A percentile compares a stretch with the other conserved stretches of the same genome.
Conservation (phyloP, 2,797 vertebrate species). For the Champsocephalus esox region DNA sequence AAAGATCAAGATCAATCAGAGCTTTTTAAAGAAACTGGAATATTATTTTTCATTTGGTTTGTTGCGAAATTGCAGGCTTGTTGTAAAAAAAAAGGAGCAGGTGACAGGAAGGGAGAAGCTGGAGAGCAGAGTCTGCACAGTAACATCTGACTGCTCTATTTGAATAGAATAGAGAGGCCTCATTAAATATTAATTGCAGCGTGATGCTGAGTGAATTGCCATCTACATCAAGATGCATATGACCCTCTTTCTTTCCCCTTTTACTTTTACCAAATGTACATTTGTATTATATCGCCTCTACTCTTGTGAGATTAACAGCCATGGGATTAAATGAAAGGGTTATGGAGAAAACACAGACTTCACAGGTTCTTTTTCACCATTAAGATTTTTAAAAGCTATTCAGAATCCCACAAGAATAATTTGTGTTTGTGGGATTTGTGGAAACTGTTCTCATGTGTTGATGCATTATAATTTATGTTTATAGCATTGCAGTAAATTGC, state of each 20-base stretch:
- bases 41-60: constrained; percentile 38
- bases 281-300: constrained; percentile 24
- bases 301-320: constrained; percentile 33
- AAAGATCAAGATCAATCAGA: constrained; percentile 23
- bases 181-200: constrained; percentile 85
- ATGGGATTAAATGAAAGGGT: constrained; percentile 39
- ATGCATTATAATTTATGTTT: neutral
- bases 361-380: constrained; percentile 8
- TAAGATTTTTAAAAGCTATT: neutral
- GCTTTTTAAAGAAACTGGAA: constrained; percentile 26
- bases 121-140: constrained; percentile 52
- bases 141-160: constrained; percentile 65
- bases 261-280: constrained; percentile 43
- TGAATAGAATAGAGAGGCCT: constrained; percentile 72
- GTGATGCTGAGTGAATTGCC: constrained; percentile 70
- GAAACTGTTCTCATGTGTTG: constrained; percentile 15
- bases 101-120: constrained; percentile 36
- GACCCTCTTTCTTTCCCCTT: constrained; percentile 68
- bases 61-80: constrained; percentile 43
- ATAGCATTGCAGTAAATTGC: neutral
- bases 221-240: constrained; percentile 73
- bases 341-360: neutral
- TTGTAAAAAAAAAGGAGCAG: constrained; percentile 18
- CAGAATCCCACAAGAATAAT: neutral
- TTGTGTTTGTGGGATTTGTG: neutral